Percentiles rank a stretch among this genome's conserved stretches.
Evolutionary conservation across 2,888 invertebrate species (phyloP).

Genomic region (Empis livida): DNA sequence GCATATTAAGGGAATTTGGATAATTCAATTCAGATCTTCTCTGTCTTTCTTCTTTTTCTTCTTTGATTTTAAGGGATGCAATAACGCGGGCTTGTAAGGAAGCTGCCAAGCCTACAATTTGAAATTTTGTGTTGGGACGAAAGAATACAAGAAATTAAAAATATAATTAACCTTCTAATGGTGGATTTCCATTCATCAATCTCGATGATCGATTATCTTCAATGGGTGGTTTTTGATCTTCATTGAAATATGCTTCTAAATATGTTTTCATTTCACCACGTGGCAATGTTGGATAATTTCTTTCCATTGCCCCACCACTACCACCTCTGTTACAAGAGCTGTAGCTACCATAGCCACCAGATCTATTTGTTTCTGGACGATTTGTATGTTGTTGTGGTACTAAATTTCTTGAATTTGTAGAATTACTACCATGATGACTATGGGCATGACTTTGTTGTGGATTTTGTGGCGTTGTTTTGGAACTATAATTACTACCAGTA

Average conservation of each 20-base stretch:
- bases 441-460: slow-evolving; percentile 17
- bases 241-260: slow-evolving; percentile 58
- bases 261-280: slow-evolving; percentile 59
- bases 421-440: not conserved
- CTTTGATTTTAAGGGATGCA: slow-evolving; percentile 46
- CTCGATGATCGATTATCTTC: slow-evolving; percentile 22
- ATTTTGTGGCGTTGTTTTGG: slow-evolving; percentile 8
- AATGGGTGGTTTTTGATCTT: slow-evolving; percentile 42
- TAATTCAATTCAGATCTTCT: slow-evolving; percentile 26
- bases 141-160: too few relatives aligned
- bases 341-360: too few relatives aligned
- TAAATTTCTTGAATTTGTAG: slow-evolving; percentile 24
- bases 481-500: slow-evolving; percentile 1
- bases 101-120: slow-evolving; percentile 66
- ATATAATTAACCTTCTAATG: slow-evolving; percentile 29
- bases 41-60: slow-evolving; percentile 36
- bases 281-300: slow-evolving; percentile 40
- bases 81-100: slow-evolving; percentile 69
- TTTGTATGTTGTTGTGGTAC: slow-evolving; percentile 1
- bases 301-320: slow-evolving; percentile 6
- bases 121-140: too few relatives aligned
- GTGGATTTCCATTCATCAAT: slow-evolving; percentile 31
- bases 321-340: too few relatives aligned
- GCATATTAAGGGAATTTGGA: slow-evolving; percentile 7
- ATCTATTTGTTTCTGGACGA: not conserved